Evolutionary conservation across 2,113 vertebrate genomes (phyloP).

Genomic region (Odocoileus hemionus): DNA sequence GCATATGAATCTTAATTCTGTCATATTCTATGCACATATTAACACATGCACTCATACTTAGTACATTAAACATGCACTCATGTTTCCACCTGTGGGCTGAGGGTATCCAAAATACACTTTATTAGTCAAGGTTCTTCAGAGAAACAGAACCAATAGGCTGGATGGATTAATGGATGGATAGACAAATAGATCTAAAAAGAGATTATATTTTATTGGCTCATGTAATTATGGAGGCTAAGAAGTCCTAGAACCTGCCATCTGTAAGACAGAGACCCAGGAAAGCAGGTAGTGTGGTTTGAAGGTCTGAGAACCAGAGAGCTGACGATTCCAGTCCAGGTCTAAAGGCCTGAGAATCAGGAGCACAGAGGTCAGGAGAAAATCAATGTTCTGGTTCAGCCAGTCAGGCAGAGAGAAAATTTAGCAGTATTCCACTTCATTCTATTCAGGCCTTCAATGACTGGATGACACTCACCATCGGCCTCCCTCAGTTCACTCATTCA

Average conservation of each 20-base stretch:
- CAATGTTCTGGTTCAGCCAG: neutral
- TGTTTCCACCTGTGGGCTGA: neutral
- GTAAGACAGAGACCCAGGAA: neutral
- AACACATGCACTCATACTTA: neutral
- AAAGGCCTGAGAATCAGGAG: neutral
- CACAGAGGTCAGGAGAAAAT: neutral
- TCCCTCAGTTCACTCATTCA: neutral
- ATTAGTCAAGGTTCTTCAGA: neutral
- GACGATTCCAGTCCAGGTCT: neutral
- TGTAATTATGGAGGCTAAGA: neutral
- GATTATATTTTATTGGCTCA: neutral
- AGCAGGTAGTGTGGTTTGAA: neutral
- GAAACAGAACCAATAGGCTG: neutral
- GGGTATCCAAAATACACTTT: neutral
- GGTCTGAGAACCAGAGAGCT: neutral
- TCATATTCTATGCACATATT: neutral
- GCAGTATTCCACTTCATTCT: neutral
- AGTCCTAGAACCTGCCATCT: neutral
- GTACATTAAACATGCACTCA: neutral
- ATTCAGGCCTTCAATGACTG: neutral
- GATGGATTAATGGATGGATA: neutral
- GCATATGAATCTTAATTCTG: neutral
- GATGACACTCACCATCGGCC: neutral
- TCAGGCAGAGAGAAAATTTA: neutral
- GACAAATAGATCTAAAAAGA: neutral